Conservation (phyloP, 2,888 invertebrate species). For the Cryptus viduatorius region DNA sequence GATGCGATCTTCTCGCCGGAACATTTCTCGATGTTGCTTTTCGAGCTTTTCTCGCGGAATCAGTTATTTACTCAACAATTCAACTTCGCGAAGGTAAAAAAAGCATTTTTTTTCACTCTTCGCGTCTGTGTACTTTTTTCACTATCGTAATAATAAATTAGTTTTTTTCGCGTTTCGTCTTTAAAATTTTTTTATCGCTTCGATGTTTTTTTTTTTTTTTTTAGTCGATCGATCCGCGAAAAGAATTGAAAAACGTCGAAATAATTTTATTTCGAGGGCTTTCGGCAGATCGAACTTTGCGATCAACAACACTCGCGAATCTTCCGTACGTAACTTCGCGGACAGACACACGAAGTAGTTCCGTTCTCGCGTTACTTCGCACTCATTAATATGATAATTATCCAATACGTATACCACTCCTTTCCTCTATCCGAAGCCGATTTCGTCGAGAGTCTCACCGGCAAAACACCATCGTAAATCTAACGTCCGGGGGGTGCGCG, state of each 20-base stretch:
- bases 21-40: conserved; percentile 43
- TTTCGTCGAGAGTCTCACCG: conserved; percentile 28
- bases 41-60: conserved; percentile 5
- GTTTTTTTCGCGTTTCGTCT: too few relatives aligned
- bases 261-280: too few relatives aligned
- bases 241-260: too few relatives aligned
- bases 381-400: conserved; percentile 80
- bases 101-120: neutral
- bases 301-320: conserved; percentile 11
- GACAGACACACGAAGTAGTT: conserved; percentile 4
- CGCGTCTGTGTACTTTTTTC: too few relatives aligned
- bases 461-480: conserved; percentile 72
- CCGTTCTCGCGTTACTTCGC: conserved; percentile 21
- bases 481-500: conserved; percentile 10
- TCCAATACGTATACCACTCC: conserved; percentile 70
- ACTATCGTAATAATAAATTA: too few relatives aligned
- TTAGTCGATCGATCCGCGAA: neutral
- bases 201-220: neutral
- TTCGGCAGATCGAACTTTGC: neutral
- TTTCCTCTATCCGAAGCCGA: conserved; percentile 64
- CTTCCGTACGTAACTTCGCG: neutral
- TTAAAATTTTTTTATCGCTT: neutral
- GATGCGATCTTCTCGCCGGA: conserved; percentile 59
- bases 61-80: neutral
- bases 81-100: neutral